phyloP scores from a whole-genome alignment of 2,888 invertebrate genomes.

The Lithophane semibrunnea region DNA sequence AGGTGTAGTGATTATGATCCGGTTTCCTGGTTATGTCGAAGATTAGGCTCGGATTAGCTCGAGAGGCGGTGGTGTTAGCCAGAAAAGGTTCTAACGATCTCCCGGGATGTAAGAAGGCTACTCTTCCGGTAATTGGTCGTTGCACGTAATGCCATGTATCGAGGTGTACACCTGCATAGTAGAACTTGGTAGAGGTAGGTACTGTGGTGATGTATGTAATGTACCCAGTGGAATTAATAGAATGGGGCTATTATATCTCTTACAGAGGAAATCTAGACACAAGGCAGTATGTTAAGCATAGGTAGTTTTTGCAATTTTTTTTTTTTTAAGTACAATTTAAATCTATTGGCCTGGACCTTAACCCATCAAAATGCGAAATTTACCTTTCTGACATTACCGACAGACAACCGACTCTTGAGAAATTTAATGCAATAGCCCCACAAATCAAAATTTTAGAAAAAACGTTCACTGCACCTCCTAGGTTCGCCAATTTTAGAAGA shows the following conservation, averaged over 20 bases:
- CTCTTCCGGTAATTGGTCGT: slow-evolving; percentile 56
- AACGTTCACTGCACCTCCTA: too few species aligned
- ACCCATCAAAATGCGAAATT: too few species aligned
- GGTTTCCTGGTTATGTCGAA: slow-evolving; percentile 26
- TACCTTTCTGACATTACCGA: too few species aligned
- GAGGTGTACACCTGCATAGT: neutral
- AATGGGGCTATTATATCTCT: neutral
- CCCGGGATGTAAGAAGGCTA: slow-evolving; percentile 28
- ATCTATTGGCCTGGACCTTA: too few species aligned
- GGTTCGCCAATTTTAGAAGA: too few species aligned
- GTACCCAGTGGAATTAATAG: neutral
- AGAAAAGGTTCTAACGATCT: slow-evolving; percentile 56
- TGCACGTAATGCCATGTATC: slow-evolving; percentile 37
- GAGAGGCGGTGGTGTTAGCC: slow-evolving; percentile 17
- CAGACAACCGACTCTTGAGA: too few species aligned
- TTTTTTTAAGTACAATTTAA: neutral
- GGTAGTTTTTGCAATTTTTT: neutral
- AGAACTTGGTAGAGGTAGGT: neutral
- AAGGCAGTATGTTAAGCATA: neutral
- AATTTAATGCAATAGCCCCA: too few species aligned
- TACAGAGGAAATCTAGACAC: neutral
- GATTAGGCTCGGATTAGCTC: slow-evolving; percentile 30
- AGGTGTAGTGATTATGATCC: slow-evolving; percentile 25
- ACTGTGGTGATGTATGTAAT: too few species aligned
- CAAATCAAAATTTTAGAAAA: too few species aligned